Conservation (phyloP, 1,140 invertebrate genomes). For the Drosophila teissieri region DNA sequence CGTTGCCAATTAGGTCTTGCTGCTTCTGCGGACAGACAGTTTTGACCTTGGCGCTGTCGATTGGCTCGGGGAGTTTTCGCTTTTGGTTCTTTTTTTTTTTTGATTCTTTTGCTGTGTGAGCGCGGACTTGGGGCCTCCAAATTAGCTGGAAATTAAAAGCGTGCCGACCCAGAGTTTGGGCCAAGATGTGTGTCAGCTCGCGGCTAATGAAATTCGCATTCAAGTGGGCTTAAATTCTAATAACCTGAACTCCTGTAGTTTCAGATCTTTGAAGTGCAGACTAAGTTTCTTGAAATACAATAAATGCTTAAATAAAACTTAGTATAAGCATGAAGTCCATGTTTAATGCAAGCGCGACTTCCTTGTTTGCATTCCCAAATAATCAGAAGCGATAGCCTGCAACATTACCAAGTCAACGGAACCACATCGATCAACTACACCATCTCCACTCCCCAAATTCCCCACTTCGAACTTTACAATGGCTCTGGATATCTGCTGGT, state of each 20-base stretch:
- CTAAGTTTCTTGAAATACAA: background rate
- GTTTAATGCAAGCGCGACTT: background rate
- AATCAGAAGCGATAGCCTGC: background rate
- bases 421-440: constrained; percentile 27
- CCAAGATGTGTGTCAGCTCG: constrained; percentile 5
- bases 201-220: constrained; percentile 17
- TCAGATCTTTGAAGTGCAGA: too few relatives aligned
- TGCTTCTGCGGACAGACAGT: constrained; percentile 30
- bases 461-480: background rate
- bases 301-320: background rate
- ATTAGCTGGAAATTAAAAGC: constrained; percentile 54
- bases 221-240: background rate
- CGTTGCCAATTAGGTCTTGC: constrained; percentile 73
- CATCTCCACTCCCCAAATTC: background rate
- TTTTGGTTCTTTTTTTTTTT: too few relatives aligned
- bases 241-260: background rate
- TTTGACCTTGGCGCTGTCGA: constrained; percentile 54
- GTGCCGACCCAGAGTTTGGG: constrained; percentile 9
- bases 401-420: constrained; percentile 22
- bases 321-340: background rate
- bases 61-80: constrained; percentile 39
- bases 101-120: background rate
- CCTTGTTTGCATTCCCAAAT: constrained; percentile 10
- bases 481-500: constrained; percentile 32
- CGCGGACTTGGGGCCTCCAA: constrained; percentile 13